Evolutionary conservation across 2,888 invertebrate genomes (phyloP).

Genomic region (Eilema griseolum): DNA sequence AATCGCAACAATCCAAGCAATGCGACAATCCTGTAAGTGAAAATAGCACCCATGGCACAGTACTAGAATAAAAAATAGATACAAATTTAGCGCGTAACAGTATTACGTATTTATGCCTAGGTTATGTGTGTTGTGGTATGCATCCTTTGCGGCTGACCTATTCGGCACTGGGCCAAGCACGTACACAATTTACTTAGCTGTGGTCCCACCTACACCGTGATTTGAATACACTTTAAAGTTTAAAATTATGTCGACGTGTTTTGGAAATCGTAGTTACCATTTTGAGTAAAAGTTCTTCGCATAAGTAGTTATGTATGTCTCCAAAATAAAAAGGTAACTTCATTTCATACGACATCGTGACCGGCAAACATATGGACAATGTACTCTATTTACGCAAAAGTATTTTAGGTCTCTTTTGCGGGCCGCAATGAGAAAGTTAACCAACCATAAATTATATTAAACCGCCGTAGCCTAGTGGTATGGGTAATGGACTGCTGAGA

Average conservation of each 20-base stretch:
- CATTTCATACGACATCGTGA: not conserved
- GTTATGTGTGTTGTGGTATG: slow-evolving; percentile 57
- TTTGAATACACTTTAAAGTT: slow-evolving; percentile 76
- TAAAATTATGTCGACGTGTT: slow-evolving; percentile 56
- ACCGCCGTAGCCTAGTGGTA: too few relatives aligned
- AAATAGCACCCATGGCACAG: slow-evolving; percentile 30
- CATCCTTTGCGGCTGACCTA: slow-evolving; percentile 70
- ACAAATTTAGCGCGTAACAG: slow-evolving; percentile 45
- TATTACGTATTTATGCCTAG: slow-evolving; percentile 49
- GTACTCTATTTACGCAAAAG: too few relatives aligned
- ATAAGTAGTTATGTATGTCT: slow-evolving; percentile 14
- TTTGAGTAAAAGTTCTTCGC: slow-evolving; percentile 33
- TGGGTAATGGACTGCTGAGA: too few relatives aligned
- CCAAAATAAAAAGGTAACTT: slow-evolving; percentile 8
- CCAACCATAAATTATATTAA: too few relatives aligned
- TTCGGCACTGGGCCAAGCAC: slow-evolving; percentile 83
- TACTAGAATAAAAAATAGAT: slow-evolving; percentile 44
- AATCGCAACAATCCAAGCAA: slow-evolving; percentile 7
- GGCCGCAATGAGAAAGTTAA: too few relatives aligned
- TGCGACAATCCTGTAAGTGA: slow-evolving; percentile 23
- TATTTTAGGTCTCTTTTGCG: too few relatives aligned
- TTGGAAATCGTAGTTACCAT: slow-evolving; percentile 38
- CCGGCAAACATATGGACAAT: too few relatives aligned
- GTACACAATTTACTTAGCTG: slow-evolving; percentile 84
- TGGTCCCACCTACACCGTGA: slow-evolving; percentile 72